Conservation (phyloP, 2,113 vertebrate genomes). For the Python bivittatus region DNA sequence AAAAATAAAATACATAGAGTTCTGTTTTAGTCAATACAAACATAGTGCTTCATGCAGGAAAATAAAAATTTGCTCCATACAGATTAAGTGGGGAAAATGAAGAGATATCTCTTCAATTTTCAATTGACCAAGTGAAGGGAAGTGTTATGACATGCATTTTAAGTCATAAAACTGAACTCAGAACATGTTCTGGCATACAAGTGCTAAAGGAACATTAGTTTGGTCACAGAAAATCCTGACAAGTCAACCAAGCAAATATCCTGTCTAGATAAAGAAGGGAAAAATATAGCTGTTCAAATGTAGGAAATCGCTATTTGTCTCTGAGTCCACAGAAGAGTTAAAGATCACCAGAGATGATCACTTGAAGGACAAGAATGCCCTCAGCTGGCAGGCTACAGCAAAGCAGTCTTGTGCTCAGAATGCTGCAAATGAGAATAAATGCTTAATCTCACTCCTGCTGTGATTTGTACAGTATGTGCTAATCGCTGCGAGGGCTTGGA, state of each 20-base stretch:
- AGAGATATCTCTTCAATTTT: background rate
- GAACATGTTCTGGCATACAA: background rate
- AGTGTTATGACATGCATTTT: background rate
- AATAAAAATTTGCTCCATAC: constrained; percentile 55
- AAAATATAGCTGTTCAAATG: background rate
- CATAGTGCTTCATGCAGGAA: background rate
- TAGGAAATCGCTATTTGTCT: background rate
- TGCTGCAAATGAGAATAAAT: constrained; percentile 35
- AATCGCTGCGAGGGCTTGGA: background rate
- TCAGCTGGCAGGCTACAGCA: constrained; percentile 52
- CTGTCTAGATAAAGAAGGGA: constrained; percentile 46
- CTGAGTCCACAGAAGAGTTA: constrained; percentile 7
- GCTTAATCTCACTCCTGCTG: constrained; percentile 27
- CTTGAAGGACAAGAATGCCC: constrained; percentile 63
- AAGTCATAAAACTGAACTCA: background rate
- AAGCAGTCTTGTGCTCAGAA: constrained; percentile 21
- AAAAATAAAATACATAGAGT: background rate
- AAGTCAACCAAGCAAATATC: constrained; percentile 32
- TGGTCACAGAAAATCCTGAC: background rate
- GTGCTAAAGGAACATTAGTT: background rate
- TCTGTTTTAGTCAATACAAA: background rate
- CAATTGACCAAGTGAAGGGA: background rate
- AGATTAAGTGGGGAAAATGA: constrained; percentile 33
- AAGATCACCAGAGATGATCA: background rate
- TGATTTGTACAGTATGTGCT: constrained; percentile 33